Base-by-base conservation (phyloP, 2,113 vertebrate species). In the Dolichallabes microphthalmus region DNA sequence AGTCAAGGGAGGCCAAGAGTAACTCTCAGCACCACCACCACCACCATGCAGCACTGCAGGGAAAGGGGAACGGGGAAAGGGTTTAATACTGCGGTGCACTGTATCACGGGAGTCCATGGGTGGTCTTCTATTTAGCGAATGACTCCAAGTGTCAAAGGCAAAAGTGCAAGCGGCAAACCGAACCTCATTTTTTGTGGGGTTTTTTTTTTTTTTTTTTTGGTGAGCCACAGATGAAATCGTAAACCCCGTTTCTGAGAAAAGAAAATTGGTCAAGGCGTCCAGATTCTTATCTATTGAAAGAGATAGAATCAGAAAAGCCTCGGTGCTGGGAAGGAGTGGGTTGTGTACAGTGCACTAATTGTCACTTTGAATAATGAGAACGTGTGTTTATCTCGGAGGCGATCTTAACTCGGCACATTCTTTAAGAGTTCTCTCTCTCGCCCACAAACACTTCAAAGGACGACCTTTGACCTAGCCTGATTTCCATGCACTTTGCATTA, bases 301-400 rank as follows among this genome's bases (percentile, higher is more conserved):
- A 81, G 55, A 69, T 61, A 35, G 71, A 45, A 83, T 82, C 74
- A 57, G 22, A 79, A 79, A 77, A 27, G 55, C 55, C 68, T n/a
- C 2, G 7, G 19, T 39, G 20, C 68, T 74, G 58, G 53, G 52
- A n/a, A 55, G 64, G 27, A 55, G 85, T 64, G 58, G 85, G 85
- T 25, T 73, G 57, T 60, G 35, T 85, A 85, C 84, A 80, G 63
- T 74, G 85, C 39, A 35, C 77, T 74, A 74, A 81, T 81, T 75
- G 58, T 86, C 57, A 82, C 69, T 76, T 55, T 64, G 69, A 86
- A 86, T 75, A 82, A 86, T 39, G 50, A 74, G 79, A 86, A 81
- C 74, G 78, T 81, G 77, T 63, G 60, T 66, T 63, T 81, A 61
- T 86, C 53, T 52, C 25, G 0, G 66, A 76, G 55, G 76, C 58